Base-by-base conservation (phyloP, 2,113 vertebrate species). In the Perognathus longimembris region DNA sequence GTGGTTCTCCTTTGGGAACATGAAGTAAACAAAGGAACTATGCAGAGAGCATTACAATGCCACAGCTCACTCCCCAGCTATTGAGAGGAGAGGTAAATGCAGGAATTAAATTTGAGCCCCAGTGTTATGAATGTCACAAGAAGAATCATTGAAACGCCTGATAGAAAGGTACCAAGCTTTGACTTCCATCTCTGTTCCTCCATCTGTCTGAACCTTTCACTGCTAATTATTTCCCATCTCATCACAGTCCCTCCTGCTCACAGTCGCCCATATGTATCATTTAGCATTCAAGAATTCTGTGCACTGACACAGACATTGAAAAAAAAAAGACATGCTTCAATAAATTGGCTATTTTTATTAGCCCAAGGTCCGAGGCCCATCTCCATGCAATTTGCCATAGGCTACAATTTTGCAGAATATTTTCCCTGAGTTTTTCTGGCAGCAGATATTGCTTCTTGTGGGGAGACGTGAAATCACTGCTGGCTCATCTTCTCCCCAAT, bases 11-110 rank as follows among this genome's bases (percentile, higher is more conserved):
- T 89, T 57, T 17, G 32, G 18, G 34, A 18, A 77, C 61, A 80
- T 57, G 59, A 77, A 71, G 77, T 66, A 92, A 90, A 96, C 83
- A 94, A 91, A 93, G 79, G 90, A 88, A 70, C 7, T 38, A 2
- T 59, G 8, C 3, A 20, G 61, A 80, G 42, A 34, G 40, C n/a
- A 36, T 80, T 84, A 77, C 45, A 78, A 82, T 30, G 42, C 42
- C 77, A 28, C 30, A 57, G 36, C 40, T 73, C 57, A 24, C 32
- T 5, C 4, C 38, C 45, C 64, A 54, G 17, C 40, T 76, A 69
- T 6, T n/a, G 21, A 36, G 61, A 59, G 36, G 28, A 75, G 30
- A 34, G 28, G 40, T 54, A 40, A 24, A 18, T 0, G 36, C 30
- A 70, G 26, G 67, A 67, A 24, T 57, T 50, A 83, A 75, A 83